Evolutionary conservation across 2,113 vertebrate species (phyloP), one percentile per base, ranked within the genome.

Genomic region (Haemorhous mexicanus): DNA sequence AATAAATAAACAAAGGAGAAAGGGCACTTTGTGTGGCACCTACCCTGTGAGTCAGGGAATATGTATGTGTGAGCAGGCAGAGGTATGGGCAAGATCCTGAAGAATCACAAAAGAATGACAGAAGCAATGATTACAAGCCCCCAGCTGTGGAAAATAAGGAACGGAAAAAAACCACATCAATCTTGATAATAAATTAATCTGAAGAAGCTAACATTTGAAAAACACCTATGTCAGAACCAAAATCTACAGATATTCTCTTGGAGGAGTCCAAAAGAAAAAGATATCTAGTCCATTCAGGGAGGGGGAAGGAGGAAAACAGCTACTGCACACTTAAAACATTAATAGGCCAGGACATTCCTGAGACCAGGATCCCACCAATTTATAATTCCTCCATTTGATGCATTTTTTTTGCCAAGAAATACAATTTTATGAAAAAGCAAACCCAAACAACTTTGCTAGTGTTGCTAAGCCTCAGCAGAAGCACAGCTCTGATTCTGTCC

Each of bases 1-100:
- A 93, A 91, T 83, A 94, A 94, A 94, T 63, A 94, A 93, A 91
- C 78, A 76, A 89, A 87, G 30, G 39, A 93, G 63, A 91, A 93
- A 91, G 76, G 75, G 63, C 73, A 93, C 39, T 93, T 93, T 44
- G 61, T 74, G 85, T 44, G 56, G 82, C 73, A 94, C 33, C 63
- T 73, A 58, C 47, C 37, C 50, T 37, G 13, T 52, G 61, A 93
- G 55, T 59, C 75, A 86, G 68, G 30, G 35, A 83, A 15, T 18
- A 69, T 10, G 30, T 39, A 58, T 6, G 1, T n/a, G 72, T 52
- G 41, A 81, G 84, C 35, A 86, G 82, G 37, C 63, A 85, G 79
- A 62, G 4, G n/a, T 33, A 94, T 26, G 50, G 90, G 47, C 82
- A 83, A 61, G 8, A 88, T 77, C 30, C 70, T 49, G 35, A 59